phyloP scores from a whole-genome alignment of 92 coral and sea anemone genomes.

The Parazoanthus atlanticus region DNA sequence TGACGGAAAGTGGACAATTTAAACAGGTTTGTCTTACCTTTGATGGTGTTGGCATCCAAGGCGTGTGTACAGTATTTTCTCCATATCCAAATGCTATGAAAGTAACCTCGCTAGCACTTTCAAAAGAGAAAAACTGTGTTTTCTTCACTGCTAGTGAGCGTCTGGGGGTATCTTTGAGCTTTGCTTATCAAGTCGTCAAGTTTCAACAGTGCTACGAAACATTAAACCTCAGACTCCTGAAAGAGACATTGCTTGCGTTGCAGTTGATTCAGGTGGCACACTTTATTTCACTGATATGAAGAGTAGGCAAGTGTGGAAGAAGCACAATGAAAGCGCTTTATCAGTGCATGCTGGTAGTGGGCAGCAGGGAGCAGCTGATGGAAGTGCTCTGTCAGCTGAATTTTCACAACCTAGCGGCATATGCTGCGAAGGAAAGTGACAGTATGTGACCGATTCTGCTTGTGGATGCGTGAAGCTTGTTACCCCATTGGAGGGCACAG shows the following conservation, averaged over 20 bases:
- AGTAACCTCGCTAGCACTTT: constrained; percentile 29
- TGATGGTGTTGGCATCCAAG: constrained; percentile 31
- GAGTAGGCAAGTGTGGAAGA: constrained; percentile 47
- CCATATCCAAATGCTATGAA: constrained; percentile 33
- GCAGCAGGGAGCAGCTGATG: constrained; percentile 53
- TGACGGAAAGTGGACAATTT: constrained; percentile 15
- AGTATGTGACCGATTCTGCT: constrained; percentile 37
- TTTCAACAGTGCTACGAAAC: constrained; percentile 40
- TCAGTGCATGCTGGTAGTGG: constrained; percentile 51
- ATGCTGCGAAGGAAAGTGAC: constrained; percentile 45
- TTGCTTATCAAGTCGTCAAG: constrained; percentile 37
- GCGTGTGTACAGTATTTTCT: constrained; percentile 22
- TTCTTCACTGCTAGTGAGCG: constrained; percentile 40
- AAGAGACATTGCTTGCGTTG: constrained; percentile 49
- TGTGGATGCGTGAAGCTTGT: constrained; percentile 37
- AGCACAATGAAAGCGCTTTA: constrained; percentile 27
- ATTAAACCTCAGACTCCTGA: constrained; percentile 40
- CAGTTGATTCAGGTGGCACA: constrained; percentile 37
- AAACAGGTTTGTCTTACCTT: constrained; percentile 6
- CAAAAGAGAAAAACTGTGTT: constrained; percentile 28
- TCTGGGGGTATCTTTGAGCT: constrained; percentile 42
- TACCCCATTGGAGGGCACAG: constrained; percentile 29
- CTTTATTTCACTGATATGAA: constrained; percentile 29
- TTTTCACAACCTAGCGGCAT: constrained; percentile 44
- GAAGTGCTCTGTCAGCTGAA: constrained; percentile 48